Evolutionary conservation across 2,113 vertebrate genomes (phyloP).

Genomic region (Eonycteris spelaea): DNA sequence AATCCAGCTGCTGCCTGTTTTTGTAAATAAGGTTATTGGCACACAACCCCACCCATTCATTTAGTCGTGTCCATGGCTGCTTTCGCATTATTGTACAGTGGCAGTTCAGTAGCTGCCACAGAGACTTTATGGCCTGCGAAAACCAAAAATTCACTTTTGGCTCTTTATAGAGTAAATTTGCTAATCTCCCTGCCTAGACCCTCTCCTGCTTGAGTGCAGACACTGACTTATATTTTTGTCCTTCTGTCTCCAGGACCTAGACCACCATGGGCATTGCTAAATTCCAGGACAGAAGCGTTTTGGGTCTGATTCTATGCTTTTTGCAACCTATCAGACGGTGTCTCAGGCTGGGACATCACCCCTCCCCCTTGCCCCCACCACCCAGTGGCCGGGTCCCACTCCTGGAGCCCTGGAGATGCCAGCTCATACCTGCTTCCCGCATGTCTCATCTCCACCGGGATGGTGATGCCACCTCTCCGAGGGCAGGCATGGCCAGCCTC

Average conservation of each 20-base stretch:
- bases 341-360: background rate
- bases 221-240: background rate
- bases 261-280: background rate
- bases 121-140: background rate
- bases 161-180: background rate
- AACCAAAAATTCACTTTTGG: background rate
- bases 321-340: background rate
- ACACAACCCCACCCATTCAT: background rate
- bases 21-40: slow-evolving; percentile 30
- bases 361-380: background rate
- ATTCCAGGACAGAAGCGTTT: background rate
- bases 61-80: background rate
- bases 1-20: background rate
- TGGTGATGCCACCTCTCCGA: background rate
- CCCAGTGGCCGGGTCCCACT: background rate
- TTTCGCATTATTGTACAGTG: background rate
- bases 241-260: background rate
- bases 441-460: background rate
- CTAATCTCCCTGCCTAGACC: background rate
- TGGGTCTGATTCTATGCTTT: background rate
- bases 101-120: background rate
- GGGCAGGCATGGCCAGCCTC: background rate
- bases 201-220: background rate
- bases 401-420: background rate
- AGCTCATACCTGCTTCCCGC: background rate